Evolutionary conservation across 1,140 invertebrate species (phyloP), one percentile per base, ranked within the genome.

Genomic region (Nymphalis io): DNA sequence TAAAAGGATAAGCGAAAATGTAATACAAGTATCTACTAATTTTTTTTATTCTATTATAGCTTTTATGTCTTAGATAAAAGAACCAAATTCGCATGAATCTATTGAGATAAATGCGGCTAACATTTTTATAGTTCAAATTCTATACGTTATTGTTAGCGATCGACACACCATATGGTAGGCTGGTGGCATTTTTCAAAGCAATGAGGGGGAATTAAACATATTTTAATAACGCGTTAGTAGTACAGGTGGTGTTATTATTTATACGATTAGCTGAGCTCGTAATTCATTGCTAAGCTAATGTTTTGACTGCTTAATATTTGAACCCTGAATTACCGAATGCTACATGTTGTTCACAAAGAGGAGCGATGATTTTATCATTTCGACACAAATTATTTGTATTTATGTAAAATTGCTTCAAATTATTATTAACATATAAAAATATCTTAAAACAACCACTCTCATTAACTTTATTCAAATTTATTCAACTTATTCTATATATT

Each of bases 151-250:
- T 90, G 85, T 88, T 80, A 73, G 20, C n/a, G 78, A 78, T 81
- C 73, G 64, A 75, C 57, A 76, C 74, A 87, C 82, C 89, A 91
- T 88, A 91, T 87, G 87, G 82, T 80, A 75, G 46, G 69, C 75
- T 80, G 74, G 81, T 85, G 87, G 87, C 87, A 82, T 80, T 74
- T 72, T 68, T 74, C 62, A 69, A 75, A 72, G 75, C 73, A 81
- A 79, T 73, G 70, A 73, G 73, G 79, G 81, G 83, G 77, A 69
- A 67, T 63, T 83, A 86, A 88, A 81, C 82, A 89, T 87, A 87
- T 88, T 87, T 87, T 88, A 87, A 87, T 89, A 78, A 70, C 48
- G 70, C 70, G 64, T 70, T 72, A 58, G 62, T 57, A 70, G 60
- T 61, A 80, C 82, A 84, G 82, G 86, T 89, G 82, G 86, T 88